phyloP scores from a whole-genome alignment of 2,113 vertebrate genomes.

The Laticauda colubrina region DNA sequence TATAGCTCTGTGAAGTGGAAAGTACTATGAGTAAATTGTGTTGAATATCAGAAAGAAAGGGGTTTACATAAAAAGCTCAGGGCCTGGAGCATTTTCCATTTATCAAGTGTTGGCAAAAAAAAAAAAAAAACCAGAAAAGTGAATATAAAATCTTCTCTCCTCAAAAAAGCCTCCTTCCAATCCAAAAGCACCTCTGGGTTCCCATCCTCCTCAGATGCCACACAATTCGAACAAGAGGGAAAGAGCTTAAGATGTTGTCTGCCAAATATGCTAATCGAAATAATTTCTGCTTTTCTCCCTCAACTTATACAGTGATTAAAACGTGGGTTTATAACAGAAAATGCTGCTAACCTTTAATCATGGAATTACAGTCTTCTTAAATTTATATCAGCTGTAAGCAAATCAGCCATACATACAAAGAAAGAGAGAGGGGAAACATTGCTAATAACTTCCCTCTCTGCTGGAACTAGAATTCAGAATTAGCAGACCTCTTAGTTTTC shows the following conservation, averaged over 20 bases:
- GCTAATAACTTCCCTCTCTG: constrained; percentile 3
- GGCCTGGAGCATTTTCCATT: constrained; percentile 56
- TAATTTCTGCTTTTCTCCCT: not conserved
- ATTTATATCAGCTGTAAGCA: constrained; percentile 39
- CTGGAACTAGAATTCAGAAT: not conserved
- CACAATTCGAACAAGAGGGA: constrained; percentile 12
- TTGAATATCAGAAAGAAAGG: constrained; percentile 54
- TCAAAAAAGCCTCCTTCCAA: constrained; percentile 26
- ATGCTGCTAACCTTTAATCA: constrained; percentile 47
- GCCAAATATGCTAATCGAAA: constrained; percentile 53
- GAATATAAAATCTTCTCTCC: constrained; percentile 32
- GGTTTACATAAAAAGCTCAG: constrained; percentile 54
- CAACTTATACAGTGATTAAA: constrained; percentile 50
- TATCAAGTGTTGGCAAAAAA: constrained; percentile 54
- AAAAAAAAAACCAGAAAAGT: constrained; percentile 44
- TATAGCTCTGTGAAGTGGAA: constrained; percentile 46
- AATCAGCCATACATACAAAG: constrained; percentile 35
- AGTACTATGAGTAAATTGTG: constrained; percentile 34
- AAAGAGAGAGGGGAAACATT: not conserved
- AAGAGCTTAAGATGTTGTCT: constrained; percentile 2
- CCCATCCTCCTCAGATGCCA: not conserved
- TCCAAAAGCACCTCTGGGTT: constrained; percentile 18
- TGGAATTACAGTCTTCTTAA: constrained; percentile 37
- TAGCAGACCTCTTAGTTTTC: not conserved
- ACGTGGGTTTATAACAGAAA: constrained; percentile 43